phyloP scores from a whole-genome alignment of 1,140 invertebrate genomes.

The Andricus grossulariae region DNA sequence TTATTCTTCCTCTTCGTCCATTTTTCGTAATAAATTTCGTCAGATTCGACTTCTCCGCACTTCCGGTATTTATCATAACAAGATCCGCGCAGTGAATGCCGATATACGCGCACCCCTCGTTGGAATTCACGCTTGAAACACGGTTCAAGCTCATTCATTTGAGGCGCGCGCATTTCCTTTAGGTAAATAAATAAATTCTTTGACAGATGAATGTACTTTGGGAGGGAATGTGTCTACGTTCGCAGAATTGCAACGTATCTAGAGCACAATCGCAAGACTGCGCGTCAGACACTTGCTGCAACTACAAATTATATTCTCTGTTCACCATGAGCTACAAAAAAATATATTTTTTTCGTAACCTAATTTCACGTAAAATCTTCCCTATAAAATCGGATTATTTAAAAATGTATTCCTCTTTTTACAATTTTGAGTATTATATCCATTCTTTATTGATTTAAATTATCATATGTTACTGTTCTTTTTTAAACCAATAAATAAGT shows the following conservation, averaged over 20 bases:
- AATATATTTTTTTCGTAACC: conserved; percentile 13
- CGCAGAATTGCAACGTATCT: conserved; percentile 42
- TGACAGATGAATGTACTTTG: conserved; percentile 35
- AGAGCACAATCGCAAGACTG: conserved; percentile 24
- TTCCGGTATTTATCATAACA: conserved; percentile 37
- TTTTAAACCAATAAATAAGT: no score
- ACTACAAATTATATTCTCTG: conserved; percentile 24
- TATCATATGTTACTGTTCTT: no score
- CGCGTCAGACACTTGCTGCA: conserved; percentile 14
- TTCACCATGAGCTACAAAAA: neutral
- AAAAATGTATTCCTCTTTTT: no score
- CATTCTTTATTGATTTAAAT: no score
- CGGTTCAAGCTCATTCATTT: conserved; percentile 26
- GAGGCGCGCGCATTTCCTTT: conserved; percentile 27
- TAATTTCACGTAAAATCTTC: neutral
- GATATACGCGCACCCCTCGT: conserved; percentile 1
- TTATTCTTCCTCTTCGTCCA: neutral
- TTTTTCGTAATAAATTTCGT: conserved; percentile 12
- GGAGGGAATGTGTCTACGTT: conserved; percentile 48
- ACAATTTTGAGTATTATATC: no score
- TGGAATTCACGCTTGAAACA: conserved; percentile 25
- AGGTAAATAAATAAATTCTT: conserved; percentile 49
- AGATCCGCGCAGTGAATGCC: conserved; percentile 28
- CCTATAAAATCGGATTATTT: no score
- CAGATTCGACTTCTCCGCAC: conserved; percentile 36